Conservation (phyloP, 2,113 vertebrate genomes). For the Pavo muticus region DNA sequence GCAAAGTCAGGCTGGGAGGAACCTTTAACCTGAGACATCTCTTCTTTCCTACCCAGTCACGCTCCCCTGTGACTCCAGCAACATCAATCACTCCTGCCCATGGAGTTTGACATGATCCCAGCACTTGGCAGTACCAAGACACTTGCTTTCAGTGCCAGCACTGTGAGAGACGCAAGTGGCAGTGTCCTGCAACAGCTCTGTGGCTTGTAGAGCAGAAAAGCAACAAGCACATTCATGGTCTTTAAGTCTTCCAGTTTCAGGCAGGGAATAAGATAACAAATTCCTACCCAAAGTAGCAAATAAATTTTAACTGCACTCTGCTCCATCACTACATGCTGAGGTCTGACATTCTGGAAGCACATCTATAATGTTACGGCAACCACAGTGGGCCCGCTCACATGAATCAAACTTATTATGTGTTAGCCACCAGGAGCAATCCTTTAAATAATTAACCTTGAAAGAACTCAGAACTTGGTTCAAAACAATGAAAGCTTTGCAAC, state of each 20-base stretch:
- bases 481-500: background rate
- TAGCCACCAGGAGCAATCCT: background rate
- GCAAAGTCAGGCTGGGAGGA: background rate
- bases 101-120: background rate
- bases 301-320: slow-evolving; percentile 45
- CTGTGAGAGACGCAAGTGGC: background rate
- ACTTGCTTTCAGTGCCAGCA: background rate
- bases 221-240: background rate
- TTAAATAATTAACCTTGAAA: slow-evolving; percentile 30
- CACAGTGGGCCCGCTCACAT: background rate
- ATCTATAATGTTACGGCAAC: slow-evolving; percentile 31
- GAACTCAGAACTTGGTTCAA: background rate
- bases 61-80: background rate
- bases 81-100: background rate
- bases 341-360: background rate
- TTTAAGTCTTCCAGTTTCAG: slow-evolving; percentile 34
- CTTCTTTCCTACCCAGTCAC: background rate
- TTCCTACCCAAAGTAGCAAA: slow-evolving; percentile 14
- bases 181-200: background rate
- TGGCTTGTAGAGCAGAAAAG: slow-evolving; percentile 3
- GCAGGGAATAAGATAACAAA: background rate
- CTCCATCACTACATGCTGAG: slow-evolving; percentile 10
- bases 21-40: background rate
- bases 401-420: background rate
- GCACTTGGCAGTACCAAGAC: background rate